Evolutionary conservation across 2,888 invertebrate genomes (phyloP).

Genomic region (Amphipyra berbera): DNA sequence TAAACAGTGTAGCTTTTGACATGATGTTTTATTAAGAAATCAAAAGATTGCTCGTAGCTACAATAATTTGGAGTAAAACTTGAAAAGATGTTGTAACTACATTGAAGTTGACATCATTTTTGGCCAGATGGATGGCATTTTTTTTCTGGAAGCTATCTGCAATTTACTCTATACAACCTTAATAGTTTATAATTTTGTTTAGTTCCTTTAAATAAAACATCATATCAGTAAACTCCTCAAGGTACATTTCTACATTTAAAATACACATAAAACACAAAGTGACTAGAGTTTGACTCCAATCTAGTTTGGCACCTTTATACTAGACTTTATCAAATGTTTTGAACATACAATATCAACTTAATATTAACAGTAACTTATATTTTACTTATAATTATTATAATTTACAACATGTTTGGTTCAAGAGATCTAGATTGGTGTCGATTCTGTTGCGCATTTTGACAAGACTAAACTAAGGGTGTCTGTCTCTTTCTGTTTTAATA

Average conservation of each 20-base stretch:
- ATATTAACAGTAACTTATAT: constrained; percentile 35
- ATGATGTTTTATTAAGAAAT: constrained; percentile 3
- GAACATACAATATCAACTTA: constrained; percentile 51
- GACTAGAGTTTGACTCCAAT: constrained; percentile 79
- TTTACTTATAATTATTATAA: constrained; percentile 4
- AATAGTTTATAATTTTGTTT: neutral
- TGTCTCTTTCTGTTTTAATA: no score
- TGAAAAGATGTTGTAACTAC: no score
- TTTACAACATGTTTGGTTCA: constrained; percentile 64
- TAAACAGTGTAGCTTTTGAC: constrained; percentile 24
- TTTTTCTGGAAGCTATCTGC: no score
- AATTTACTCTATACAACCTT: no score
- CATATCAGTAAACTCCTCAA: constrained; percentile 7
- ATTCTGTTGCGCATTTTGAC: no score
- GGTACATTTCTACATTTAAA: constrained; percentile 36
- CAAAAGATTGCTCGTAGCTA: no score
- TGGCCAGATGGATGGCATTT: no score
- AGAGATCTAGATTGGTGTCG: constrained; percentile 73
- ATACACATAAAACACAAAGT: constrained; percentile 59
- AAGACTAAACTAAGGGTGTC: no score
- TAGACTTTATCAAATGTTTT: constrained; percentile 45
- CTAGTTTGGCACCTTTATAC: constrained; percentile 74
- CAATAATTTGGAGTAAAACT: no score
- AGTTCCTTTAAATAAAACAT: constrained; percentile 4
- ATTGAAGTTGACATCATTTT: no score